phyloP scores from a whole-genome alignment of 1,140 invertebrate species.

The Atta texana region DNA sequence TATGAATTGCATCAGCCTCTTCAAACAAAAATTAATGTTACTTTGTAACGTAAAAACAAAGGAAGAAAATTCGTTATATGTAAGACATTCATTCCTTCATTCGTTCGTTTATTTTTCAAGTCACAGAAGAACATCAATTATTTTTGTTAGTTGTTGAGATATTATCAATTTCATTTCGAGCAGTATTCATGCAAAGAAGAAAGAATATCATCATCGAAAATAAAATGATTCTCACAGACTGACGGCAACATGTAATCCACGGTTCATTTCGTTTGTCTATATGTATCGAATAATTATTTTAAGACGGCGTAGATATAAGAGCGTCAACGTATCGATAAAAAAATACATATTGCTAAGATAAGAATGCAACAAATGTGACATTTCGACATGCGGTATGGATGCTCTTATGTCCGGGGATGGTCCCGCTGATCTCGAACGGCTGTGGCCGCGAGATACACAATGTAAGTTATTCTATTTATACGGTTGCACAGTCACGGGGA shows the following conservation, averaged over 20 bases:
- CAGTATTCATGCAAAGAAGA: background rate
- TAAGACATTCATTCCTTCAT: background rate
- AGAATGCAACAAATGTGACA: constrained; percentile 63
- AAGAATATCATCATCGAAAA: background rate
- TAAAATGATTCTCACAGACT: background rate
- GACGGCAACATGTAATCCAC: background rate
- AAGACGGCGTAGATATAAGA: constrained; percentile 40
- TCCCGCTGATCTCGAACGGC: constrained; percentile 61
- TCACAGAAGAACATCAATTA: constrained; percentile 16
- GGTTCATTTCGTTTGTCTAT: background rate
- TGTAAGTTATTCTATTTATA: constrained; percentile 66
- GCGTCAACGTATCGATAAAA: constrained; percentile 28
- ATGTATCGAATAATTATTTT: constrained; percentile 64
- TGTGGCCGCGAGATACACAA: constrained; percentile 41
- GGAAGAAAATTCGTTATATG: background rate
- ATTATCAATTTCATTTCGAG: background rate
- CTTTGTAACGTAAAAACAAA: background rate
- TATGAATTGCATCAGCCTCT: background rate
- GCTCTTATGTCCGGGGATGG: constrained; percentile 51
- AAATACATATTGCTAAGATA: constrained; percentile 50
- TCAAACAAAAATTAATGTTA: constrained; percentile 38
- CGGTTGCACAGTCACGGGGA: constrained; percentile 16
- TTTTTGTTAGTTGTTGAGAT: background rate
- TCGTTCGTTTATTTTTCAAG: background rate
- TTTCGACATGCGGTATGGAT: constrained; percentile 57